Base-by-base conservation (phyloP, 64 coral and sea anemone genomes). In the Dendronephthya gigantea region DNA sequence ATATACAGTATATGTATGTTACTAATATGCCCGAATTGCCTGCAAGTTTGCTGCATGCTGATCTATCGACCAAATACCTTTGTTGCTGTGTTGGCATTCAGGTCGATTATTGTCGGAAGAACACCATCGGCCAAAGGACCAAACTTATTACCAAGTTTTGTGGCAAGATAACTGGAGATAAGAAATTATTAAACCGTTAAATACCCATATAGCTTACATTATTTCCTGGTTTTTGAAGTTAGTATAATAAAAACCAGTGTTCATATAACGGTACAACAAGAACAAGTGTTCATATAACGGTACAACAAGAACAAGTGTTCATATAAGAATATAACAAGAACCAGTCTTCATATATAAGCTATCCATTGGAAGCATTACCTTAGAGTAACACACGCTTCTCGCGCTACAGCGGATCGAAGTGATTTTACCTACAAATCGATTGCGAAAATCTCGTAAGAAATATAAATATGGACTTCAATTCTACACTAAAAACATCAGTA, bases 361-460 rank as follows among this genome's bases (percentile, higher is more conserved):
- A 82, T 16, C 9, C 9, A n/a, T 9, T 5, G 38, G 35, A 6
- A 0, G 38, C 31, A 87, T 89, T 82, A 97, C 95, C 92, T 91
- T 11, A 98, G 65, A 1, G 95, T 93, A 83, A 98, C 79, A 83
- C 95, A 98, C 0, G 95, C 91, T 82, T 98, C 95, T 84, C 95
- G 81, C 13, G 83, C 84, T 2, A 98, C 87, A 25, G 95, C 74
- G 39, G 95, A 98, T 81, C 95, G 83, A 17, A 98, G 68, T 32
- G 93, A 92, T 84, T 98, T 98, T 37, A 90, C 92, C 92, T 98
- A 83, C 32, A 86, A 85, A 86, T 13, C 39, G n/a, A 59, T 45
- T 49, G 68, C 35, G 39, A 27, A 22, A 52, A 49, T 41, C 51
- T 3, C 9, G 25, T 27, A 27, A n/a, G 2, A 62, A 62, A 62